These are phyloP conservation scores for Caenorhabditis afra DNA, from an alignment of 2,888 invertebrate genomes.

Conservation along the genomic window DNA sequence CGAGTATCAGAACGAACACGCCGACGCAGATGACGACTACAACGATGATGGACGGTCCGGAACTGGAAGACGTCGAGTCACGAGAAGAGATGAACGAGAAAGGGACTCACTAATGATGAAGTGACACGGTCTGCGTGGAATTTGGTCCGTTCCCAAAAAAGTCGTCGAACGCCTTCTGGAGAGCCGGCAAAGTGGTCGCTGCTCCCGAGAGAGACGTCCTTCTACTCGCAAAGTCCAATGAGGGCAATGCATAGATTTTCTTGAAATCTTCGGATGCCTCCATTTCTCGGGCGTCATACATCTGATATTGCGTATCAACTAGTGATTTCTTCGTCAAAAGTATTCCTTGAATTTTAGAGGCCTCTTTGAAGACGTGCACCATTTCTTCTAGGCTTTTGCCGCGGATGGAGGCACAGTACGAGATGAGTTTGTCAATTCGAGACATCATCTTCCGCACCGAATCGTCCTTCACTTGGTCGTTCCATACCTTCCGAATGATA, in stretches of 20 bases:
- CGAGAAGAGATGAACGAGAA: no score
- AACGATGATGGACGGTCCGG: neutral
- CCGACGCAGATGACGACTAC: neutral
- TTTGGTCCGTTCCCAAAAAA: neutral
- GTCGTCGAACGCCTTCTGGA: neutral
- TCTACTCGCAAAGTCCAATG: neutral
- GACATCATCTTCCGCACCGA: no score
- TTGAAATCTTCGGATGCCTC: no score
- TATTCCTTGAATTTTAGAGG: neutral
- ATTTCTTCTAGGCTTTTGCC: neutral
- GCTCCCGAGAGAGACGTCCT: neutral
- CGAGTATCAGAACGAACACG: neutral
- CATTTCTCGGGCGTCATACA: no score
- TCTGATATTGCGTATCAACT: no score
- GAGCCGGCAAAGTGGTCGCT: neutral
- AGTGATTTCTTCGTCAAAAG: neutral
- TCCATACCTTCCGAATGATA: no score
- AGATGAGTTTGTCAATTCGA: no score
- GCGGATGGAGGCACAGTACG: no score
- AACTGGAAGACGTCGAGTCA: no score
- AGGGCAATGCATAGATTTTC: neutral
- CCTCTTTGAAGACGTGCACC: slow-evolving; percentile 1
- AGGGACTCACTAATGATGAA: no score
- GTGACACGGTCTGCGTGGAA: no score
- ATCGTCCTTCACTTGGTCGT: no score